Evolutionary conservation across 30 jellyfish, hydroid and myxozoan species (phyloP).

Genomic region (Chrysaora quinquecirrha): DNA sequence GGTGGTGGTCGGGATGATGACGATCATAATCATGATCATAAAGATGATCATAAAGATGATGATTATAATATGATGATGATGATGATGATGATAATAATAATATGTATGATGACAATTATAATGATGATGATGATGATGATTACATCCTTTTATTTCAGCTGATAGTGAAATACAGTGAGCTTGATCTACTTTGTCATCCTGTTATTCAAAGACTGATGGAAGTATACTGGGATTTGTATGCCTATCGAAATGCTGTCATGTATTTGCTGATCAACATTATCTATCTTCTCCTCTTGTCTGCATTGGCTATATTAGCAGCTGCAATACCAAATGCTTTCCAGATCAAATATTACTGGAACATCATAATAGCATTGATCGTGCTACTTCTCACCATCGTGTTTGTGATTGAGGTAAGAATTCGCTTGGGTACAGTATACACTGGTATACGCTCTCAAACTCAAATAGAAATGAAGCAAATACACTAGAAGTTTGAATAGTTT

Average conservation of each 20-base stretch:
- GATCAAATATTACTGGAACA: constrained; percentile 20
- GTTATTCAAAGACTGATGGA: constrained; percentile 42
- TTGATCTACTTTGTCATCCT: constrained; percentile 58
- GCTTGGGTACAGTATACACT: too few relatives aligned
- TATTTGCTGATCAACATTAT: constrained; percentile 25
- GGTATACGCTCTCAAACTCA: too few relatives aligned
- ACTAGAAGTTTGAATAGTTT: too few relatives aligned
- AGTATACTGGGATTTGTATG: constrained; percentile 39
- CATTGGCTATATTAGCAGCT: constrained; percentile 15
- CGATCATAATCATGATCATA: too few relatives aligned
- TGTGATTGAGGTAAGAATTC: constrained; percentile 48
- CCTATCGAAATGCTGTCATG: neutral
- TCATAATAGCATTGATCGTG: neutral
- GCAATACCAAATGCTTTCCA: constrained; percentile 8
- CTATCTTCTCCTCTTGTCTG: constrained; percentile 48
- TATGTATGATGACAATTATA: too few relatives aligned
- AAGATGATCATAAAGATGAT: too few relatives aligned
- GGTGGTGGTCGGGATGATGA: too few relatives aligned
- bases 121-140: too few relatives aligned
- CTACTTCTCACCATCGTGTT: constrained; percentile 35
- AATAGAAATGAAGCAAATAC: too few relatives aligned
- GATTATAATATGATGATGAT: too few relatives aligned
- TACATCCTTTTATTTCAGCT: constrained; percentile 39
- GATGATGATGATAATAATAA: too few relatives aligned
- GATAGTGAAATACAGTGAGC: constrained; percentile 55